phyloP scores from a whole-genome alignment of 2,113 vertebrate genomes.

The Saimiri boliviensis region DNA sequence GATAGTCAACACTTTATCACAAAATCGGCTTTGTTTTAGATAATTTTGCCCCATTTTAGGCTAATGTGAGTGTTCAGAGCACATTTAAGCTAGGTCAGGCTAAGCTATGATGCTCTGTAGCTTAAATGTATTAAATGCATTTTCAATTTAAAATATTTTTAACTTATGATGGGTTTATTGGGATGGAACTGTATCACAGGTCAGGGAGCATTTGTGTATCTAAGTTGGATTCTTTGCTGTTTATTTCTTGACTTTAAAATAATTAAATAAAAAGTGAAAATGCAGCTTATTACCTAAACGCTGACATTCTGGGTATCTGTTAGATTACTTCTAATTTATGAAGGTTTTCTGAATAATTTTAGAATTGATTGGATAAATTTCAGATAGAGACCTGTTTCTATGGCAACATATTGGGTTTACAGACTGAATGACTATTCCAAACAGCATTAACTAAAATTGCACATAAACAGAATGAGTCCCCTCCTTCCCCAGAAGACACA shows the following conservation, averaged over 20 bases:
- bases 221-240: not conserved
- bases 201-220: not conserved
- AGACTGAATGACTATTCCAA: slow-evolving; percentile 48
- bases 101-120: not conserved
- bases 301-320: slow-evolving; percentile 21
- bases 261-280: slow-evolving; percentile 42
- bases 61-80: not conserved
- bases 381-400: slow-evolving; percentile 61
- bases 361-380: slow-evolving; percentile 53
- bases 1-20: not conserved
- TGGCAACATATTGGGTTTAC: slow-evolving; percentile 62
- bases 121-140: not conserved
- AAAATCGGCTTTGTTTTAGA: not conserved
- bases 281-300: not conserved
- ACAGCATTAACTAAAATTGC: slow-evolving; percentile 53
- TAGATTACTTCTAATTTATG: slow-evolving; percentile 55
- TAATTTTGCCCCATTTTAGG: not conserved
- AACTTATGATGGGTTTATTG: not conserved
- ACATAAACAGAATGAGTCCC: not conserved
- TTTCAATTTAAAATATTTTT: not conserved
- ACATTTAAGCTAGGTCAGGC: not conserved
- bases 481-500: slow-evolving; percentile 30
- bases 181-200: not conserved
- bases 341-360: slow-evolving; percentile 65
- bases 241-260: slow-evolving; percentile 35